These are phyloP conservation scores for Semnornis frantzii DNA, from an alignment of 2,113 vertebrate species.

Conservation along the genomic window DNA sequence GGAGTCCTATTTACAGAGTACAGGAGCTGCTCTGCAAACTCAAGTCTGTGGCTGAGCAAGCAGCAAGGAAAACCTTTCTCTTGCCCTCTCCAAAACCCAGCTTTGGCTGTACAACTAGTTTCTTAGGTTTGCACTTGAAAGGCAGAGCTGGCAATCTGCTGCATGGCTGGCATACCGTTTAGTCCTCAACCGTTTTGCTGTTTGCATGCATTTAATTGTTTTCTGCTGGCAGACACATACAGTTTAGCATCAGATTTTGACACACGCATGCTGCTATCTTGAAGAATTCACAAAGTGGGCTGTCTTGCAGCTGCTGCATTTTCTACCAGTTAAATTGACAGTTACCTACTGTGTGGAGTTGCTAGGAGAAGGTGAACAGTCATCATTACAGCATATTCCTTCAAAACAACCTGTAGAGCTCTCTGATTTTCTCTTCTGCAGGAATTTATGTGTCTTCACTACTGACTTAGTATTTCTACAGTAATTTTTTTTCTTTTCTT, in stretches of 20 bases:
- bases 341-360: constrained; percentile 80
- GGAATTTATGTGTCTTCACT: constrained; percentile 30
- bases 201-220: constrained; percentile 29
- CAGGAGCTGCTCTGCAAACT: neutral
- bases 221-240: constrained; percentile 17
- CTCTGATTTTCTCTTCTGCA: constrained; percentile 55
- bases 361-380: constrained; percentile 84
- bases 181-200: constrained; percentile 41
- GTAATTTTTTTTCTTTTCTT: neutral
- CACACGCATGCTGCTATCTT: constrained; percentile 10
- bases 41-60: neutral
- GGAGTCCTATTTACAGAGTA: neutral
- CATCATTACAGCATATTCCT: constrained; percentile 70
- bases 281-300: constrained; percentile 40
- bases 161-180: neutral
- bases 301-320: constrained; percentile 72
- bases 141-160: constrained; percentile 54
- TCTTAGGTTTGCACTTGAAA: constrained; percentile 30
- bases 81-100: neutral
- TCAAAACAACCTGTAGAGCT: constrained; percentile 79
- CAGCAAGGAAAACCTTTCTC: neutral
- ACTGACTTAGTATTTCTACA: constrained; percentile 7
- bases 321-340: constrained; percentile 70
- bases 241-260: constrained; percentile 36
- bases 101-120: neutral